phyloP scores from a whole-genome alignment of 2,113 vertebrate species.

The Azemiops feae region DNA sequence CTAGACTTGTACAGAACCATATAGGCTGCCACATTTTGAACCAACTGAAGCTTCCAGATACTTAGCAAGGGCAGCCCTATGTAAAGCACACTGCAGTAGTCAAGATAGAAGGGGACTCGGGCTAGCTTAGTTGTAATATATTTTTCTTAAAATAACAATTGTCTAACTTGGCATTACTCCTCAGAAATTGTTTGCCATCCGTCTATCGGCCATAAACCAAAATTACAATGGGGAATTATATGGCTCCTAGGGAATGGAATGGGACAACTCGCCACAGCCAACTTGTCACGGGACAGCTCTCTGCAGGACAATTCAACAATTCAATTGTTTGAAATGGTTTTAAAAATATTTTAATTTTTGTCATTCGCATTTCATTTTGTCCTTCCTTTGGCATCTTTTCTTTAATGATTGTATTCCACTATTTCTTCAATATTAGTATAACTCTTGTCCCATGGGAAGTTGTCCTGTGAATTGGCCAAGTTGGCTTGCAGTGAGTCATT shows the following conservation, averaged over 20 bases:
- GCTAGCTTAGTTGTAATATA: background rate
- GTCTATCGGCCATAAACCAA: background rate
- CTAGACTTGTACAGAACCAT: background rate
- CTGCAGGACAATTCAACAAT: background rate
- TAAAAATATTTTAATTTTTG: background rate
- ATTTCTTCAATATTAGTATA: background rate
- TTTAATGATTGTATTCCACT: background rate
- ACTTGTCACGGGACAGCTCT: background rate
- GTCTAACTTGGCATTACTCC: background rate
- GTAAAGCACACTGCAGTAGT: background rate
- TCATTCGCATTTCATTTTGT: background rate
- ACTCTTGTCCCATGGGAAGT: background rate
- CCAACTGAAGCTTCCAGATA: background rate
- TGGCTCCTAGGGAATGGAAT: background rate
- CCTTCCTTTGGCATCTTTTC: background rate
- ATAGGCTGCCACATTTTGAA: background rate
- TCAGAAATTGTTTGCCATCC: background rate
- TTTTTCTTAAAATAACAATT: background rate
- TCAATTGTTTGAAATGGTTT: background rate
- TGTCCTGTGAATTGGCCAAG: background rate
- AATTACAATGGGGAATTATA: background rate
- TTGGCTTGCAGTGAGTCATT: too few species aligned
- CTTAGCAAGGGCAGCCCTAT: background rate
- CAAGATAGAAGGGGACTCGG: background rate
- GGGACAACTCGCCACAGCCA: background rate